Conservation (phyloP, 2,888 invertebrate species). For the Calameuta idolon region DNA sequence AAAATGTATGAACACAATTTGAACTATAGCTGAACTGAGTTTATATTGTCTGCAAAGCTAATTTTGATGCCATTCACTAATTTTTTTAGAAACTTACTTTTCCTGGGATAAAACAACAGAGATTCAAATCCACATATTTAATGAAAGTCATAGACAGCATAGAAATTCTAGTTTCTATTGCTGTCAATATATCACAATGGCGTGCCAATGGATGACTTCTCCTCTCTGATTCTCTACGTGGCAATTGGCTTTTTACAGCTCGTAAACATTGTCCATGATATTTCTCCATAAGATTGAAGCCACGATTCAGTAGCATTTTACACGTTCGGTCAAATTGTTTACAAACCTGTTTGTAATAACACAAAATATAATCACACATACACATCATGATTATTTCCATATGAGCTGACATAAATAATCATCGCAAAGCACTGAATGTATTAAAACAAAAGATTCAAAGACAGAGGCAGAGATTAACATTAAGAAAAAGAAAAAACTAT, state of each 20-base stretch:
- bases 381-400: background rate
- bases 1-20: background rate
- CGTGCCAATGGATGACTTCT: constrained; percentile 85
- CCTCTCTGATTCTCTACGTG: constrained; percentile 90
- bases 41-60: constrained; percentile 1
- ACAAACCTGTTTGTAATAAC: constrained; percentile 75
- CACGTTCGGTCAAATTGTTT: constrained; percentile 81
- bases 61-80: background rate
- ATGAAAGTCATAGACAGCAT: constrained; percentile 94
- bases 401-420: background rate
- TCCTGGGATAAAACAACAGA: constrained; percentile 94
- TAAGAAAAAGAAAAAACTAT: background rate
- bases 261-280: constrained; percentile 81
- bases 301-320: constrained; percentile 82
- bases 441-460: background rate
- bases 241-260: constrained; percentile 83
- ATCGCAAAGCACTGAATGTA: background rate
- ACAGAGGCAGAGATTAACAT: background rate
- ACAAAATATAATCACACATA: background rate
- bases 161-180: constrained; percentile 90
- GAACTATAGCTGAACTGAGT: background rate
- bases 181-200: constrained; percentile 91
- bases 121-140: constrained; percentile 85
- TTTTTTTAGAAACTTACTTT: constrained; percentile 72
- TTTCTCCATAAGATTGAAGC: constrained; percentile 84